These are phyloP conservation scores for Synchiropus splendidus DNA, from an alignment of 2,113 vertebrate species.

Conservation along the genomic window DNA sequence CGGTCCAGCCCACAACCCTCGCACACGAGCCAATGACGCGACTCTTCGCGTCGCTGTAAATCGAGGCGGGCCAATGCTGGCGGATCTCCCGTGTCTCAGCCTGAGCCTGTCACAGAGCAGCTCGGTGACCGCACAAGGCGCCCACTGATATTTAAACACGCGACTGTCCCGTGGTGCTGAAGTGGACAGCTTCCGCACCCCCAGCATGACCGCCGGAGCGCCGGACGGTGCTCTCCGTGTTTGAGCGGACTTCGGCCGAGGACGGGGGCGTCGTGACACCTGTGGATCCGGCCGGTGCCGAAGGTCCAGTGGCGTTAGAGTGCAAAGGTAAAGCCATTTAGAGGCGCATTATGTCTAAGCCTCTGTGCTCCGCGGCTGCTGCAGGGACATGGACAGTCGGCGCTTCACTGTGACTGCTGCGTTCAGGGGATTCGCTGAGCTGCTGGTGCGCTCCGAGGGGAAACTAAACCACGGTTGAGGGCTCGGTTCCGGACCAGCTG, in stretches of 20 bases:
- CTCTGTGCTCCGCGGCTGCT: conserved; percentile 26
- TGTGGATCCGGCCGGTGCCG: conserved; percentile 26
- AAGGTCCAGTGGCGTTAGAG: too few relatives aligned
- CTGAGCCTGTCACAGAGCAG: conserved; percentile 24
- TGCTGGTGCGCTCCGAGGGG: conserved; percentile 40
- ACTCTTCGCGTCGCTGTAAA: too few relatives aligned
- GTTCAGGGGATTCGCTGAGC: too few relatives aligned
- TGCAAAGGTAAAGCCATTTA: conserved; percentile 60
- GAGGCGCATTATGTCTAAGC: conserved; percentile 60
- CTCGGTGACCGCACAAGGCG: conserved; percentile 47
- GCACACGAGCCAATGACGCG: conserved; percentile 38
- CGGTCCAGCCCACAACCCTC: conserved; percentile 20
- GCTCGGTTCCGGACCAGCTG: neutral
- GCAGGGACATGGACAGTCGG: conserved; percentile 61
- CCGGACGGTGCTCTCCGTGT: too few relatives aligned
- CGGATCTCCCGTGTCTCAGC: conserved; percentile 2
- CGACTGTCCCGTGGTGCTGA: conserved; percentile 33
- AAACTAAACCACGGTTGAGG: conserved; percentile 51
- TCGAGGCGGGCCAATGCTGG: too few relatives aligned
- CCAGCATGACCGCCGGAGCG: too few relatives aligned
- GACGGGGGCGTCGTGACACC: conserved; percentile 37
- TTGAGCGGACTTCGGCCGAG: too few relatives aligned
- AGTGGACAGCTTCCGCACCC: conserved; percentile 38
- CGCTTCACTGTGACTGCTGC: too few relatives aligned
- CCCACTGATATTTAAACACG: too few relatives aligned